A percentile compares a stretch with the other conserved stretches of the same genome.
phyloP scores from a whole-genome alignment of 2,797 vertebrate species.

The Acipenser ruthenus region DNA sequence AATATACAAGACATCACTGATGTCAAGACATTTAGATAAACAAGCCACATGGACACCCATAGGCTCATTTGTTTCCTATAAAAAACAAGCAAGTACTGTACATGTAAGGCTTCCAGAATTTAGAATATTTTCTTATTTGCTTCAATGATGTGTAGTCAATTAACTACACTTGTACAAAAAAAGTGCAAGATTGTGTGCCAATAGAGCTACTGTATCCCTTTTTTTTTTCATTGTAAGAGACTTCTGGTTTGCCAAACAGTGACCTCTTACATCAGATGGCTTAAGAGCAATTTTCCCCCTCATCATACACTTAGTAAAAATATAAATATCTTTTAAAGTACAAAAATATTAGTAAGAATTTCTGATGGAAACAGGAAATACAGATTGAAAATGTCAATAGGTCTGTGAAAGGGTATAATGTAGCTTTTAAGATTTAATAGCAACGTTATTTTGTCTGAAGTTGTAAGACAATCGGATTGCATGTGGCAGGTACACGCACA shows the following conservation, averaged over 20 bases:
- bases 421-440: constrained; percentile 3
- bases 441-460: constrained; percentile 38
- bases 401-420: constrained; percentile 31
- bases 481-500: constrained; percentile 14
- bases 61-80: constrained; percentile 66
- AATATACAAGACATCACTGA: constrained; percentile 97
- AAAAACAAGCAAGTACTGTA: constrained; percentile 26
- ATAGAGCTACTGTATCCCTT: constrained; percentile 20
- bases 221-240: constrained; percentile 18
- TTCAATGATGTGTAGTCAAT: constrained; percentile 34
- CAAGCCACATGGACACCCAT: constrained; percentile 62
- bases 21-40: constrained; percentile 90
- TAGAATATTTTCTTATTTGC: constrained; percentile 26
- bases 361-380: constrained; percentile 53
- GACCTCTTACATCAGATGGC: constrained; percentile 33
- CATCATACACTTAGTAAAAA: constrained; percentile 47
- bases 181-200: constrained; percentile 52
- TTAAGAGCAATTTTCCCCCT: constrained; percentile 36
- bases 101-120: constrained; percentile 19
- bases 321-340: constrained; percentile 71
- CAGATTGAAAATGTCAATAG: constrained; percentile 38
- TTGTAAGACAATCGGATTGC: constrained; percentile 16
- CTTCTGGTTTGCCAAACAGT: background rate
- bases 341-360: constrained; percentile 65
- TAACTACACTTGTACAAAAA: constrained; percentile 32